Evolutionary conservation across 2,797 vertebrate species (phyloP), one percentile per base, ranked within the genome.

Genomic region (Esox masquinongy): DNA sequence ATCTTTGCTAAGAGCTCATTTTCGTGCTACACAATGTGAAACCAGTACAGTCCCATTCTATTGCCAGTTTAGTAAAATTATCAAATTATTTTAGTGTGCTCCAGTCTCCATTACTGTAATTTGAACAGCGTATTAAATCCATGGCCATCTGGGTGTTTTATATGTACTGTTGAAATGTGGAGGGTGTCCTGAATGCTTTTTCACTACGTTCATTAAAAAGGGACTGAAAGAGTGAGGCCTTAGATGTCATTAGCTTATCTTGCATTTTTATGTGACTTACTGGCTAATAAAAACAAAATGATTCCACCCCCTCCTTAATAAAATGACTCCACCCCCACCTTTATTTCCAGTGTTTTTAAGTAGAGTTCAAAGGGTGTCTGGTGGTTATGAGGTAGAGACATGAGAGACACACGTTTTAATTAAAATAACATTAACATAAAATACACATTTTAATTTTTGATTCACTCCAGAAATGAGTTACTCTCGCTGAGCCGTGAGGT

Each of bases 91-190:
- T 80, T 47, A 61, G 73, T 73, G 68, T 36, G 50, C 39, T 76
- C 67, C 29, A 75, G 70, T 81, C 74, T 82, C 79, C 79, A 78
- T 75, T 80, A 73, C 56, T 73, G 19, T 82, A 77, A 84, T 80
- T 84, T 78, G 75, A n/a, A 59, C 19, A 56, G 86, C 71, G 72
- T 73, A 80, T 78, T 69, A 77, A 84, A 73, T 77, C 19, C 36
- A 76, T 39, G 49, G 50, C 76, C 78, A 83, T 80, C 79, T 87
- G 80, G 63, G 49, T 77, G 49, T 36, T 67, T 34, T 43, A 66
- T 69, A 72, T 72, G n/a, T 66, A 66, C 47, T 7, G 29, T 77
- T 43, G 72, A 74, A 74, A 70, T 74, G 47, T 68, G 53, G 39
- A 34, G 4, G 31, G 50, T 66, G 39, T 73, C 15, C 14, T 24